Evolutionary conservation across 2,797 vertebrate genomes (phyloP), one percentile per base, ranked within the genome.

Genomic region (Centropyge bicolor): DNA sequence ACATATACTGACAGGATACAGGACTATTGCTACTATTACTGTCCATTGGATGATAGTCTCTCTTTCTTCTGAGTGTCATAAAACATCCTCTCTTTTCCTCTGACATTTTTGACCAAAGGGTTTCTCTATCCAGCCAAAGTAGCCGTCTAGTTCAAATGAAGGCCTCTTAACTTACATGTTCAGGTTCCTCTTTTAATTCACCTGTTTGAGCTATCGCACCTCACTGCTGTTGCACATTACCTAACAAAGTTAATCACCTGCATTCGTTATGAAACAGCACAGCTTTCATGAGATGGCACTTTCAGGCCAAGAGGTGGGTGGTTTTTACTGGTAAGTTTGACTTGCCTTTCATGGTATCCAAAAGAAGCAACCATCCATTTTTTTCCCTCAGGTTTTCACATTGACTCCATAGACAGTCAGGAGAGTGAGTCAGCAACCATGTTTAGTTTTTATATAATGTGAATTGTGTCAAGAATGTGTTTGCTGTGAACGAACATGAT

Each of bases 221-320:
- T 36, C 35, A 46, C 70, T 72, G 70, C 46, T 51, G 65, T 4
- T 68, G n/a, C 55, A 67, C 20, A 16, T 78, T 55, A 76, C 59
- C 62, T 56, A 84, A 86, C 57, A 71, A 46, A 67, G 24, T 45
- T 55, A 81, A 78, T 86, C 65, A 88, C 66, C 71, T 87, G 75
- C 57, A 45, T 52, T 74, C 1, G 71, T 82, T 84, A 81, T 64
- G 82, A 82, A 86, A 84, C 77, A 59, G 55, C 49, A 36, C 16
- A 51, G 49, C 48, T 55, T 57, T 56, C 20, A 68, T 46, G 67
- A 70, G 51, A 40, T 24, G 3, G 46, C 70, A 36, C 17, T 63
- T 64, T 70, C 69, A 57, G 75, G n/a, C 45, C 51, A 56, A 10
- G 36, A 5, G 24, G 12, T 27, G 59, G 60, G 22, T 16, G 2